Evolutionary conservation across 2,888 invertebrate genomes (phyloP).

Genomic region (Cartodere bifasciata): DNA sequence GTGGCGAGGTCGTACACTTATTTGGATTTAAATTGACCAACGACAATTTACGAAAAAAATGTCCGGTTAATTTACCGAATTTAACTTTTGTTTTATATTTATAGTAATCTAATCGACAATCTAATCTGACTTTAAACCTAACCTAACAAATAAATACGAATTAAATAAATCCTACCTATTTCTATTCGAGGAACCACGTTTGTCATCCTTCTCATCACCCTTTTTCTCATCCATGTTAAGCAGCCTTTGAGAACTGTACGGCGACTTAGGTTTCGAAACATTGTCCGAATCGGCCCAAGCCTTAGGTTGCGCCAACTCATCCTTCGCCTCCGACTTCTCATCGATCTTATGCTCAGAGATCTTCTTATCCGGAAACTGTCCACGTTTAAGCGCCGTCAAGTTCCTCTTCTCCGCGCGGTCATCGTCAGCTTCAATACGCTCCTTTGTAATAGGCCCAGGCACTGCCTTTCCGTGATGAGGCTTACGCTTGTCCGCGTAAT

Average conservation of each 20-base stretch:
- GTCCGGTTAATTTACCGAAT: no score
- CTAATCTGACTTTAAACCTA: no score
- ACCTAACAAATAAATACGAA: no score
- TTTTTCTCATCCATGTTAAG: conserved; percentile 10
- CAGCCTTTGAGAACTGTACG: neutral
- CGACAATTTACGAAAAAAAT: no score
- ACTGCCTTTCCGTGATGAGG: conserved; percentile 33
- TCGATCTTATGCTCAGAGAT: conserved; percentile 21
- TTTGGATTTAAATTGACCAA: no score
- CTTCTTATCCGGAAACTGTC: conserved; percentile 25
- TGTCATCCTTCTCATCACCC: conserved; percentile 24
- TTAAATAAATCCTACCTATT: no score
- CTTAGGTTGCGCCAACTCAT: conserved; percentile 21
- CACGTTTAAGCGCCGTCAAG: conserved; percentile 40
- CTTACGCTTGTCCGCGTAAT: conserved; percentile 30
- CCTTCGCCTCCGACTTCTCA: conserved; percentile 17
- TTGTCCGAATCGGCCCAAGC: conserved; percentile 36
- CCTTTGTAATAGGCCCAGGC: conserved; percentile 48
- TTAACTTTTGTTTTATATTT: no score
- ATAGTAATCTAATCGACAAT: no score
- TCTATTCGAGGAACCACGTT: conserved; percentile 13
- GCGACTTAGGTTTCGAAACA: neutral
- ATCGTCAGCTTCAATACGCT: conserved; percentile 47
- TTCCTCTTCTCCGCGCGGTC: conserved; percentile 37
- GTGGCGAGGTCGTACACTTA: no score